These are phyloP conservation scores for Pardalotus punctatus DNA, from an alignment of 2,113 vertebrate genomes.

Conservation along the genomic window DNA sequence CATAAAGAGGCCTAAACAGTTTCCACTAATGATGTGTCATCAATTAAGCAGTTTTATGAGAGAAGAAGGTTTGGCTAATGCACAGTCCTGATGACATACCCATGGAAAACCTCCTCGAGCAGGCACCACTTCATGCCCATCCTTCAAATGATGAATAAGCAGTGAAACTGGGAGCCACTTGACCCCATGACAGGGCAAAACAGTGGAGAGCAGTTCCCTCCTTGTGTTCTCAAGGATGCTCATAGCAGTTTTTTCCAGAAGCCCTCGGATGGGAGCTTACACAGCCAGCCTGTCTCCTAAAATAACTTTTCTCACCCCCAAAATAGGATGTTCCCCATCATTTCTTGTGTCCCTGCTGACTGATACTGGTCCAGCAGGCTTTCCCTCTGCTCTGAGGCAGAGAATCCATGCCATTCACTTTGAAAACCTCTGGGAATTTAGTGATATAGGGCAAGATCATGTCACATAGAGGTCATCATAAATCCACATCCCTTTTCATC, in stretches of 20 bases:
- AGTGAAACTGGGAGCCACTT: background rate
- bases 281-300: background rate
- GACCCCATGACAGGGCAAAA: fast-evolving
- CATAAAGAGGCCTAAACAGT: background rate
- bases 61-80: background rate
- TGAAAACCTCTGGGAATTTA: background rate
- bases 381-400: background rate
- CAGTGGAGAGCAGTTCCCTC: background rate
- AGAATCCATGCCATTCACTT: background rate
- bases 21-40: background rate
- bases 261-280: fast-evolving
- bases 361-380: fast-evolving
- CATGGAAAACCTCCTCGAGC: background rate
- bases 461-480: background rate
- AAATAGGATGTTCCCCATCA: background rate
- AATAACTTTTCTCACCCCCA: background rate
- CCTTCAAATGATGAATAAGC: background rate
- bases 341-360: background rate
- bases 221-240: background rate
- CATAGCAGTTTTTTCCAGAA: background rate
- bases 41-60: background rate
- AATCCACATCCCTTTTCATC: background rate
- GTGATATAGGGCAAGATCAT: background rate
- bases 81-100: background rate
- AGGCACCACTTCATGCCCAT: fast-evolving